These are phyloP conservation scores for Lepidonotus clava DNA, from an alignment of 2,888 invertebrate genomes.

Conservation along the genomic window DNA sequence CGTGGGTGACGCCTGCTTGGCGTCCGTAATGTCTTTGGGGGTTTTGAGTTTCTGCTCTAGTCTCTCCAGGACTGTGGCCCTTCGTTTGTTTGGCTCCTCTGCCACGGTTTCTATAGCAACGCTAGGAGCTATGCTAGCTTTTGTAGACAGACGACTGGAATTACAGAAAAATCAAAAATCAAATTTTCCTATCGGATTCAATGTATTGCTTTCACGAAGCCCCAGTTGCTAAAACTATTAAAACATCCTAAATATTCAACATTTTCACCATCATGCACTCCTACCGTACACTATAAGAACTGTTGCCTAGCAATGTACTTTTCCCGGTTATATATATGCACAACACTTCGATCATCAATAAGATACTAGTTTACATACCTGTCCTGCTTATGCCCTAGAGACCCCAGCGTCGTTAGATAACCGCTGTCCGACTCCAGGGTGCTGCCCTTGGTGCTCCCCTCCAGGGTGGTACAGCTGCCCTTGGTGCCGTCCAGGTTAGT, in stretches of 20 bases:
- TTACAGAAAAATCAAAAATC: neutral
- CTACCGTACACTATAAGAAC: too few relatives aligned
- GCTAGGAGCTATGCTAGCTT: conserved; percentile 35
- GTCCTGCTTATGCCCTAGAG: conserved; percentile 22
- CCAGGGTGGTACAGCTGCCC: conserved; percentile 21
- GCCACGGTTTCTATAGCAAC: conserved; percentile 27
- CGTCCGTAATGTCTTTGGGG: neutral
- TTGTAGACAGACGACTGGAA: conserved; percentile 30
- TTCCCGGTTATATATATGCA: too few relatives aligned
- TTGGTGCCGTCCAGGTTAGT: conserved; percentile 20
- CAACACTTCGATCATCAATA: too few relatives aligned
- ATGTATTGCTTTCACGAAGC: too few relatives aligned
- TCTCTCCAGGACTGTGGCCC: conserved; percentile 38
- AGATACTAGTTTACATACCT: too few relatives aligned
- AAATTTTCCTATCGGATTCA: too few relatives aligned
- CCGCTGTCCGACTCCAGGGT: conserved; percentile 44
- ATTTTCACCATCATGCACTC: too few relatives aligned
- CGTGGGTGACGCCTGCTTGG: conserved; percentile 3
- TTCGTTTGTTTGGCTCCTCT: conserved; percentile 19
- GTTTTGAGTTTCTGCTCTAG: conserved; percentile 39
- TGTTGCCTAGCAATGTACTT: too few relatives aligned
- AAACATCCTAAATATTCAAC: too few relatives aligned
- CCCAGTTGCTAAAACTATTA: too few relatives aligned
- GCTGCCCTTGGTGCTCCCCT: conserved; percentile 21
- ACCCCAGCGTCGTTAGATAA: conserved; percentile 39